These are phyloP conservation scores for Anarsia innoxiella DNA, from an alignment of 2,888 invertebrate genomes.

Conservation along the genomic window DNA sequence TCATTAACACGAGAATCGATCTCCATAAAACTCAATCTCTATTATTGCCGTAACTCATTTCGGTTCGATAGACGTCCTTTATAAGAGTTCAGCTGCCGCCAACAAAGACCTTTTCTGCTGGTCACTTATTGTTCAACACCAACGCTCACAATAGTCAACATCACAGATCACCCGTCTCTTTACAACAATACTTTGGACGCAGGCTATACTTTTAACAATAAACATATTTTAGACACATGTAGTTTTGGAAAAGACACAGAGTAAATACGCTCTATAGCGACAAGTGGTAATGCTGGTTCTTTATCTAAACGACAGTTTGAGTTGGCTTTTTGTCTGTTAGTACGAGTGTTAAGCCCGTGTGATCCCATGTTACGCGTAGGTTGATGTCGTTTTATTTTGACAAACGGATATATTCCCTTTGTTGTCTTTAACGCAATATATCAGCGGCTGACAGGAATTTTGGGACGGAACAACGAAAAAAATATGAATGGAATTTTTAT, in stretches of 20 bases:
- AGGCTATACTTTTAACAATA: conserved; percentile 46
- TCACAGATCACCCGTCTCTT: conserved; percentile 55
- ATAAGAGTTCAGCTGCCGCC: conserved; percentile 61
- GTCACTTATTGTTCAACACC: conserved; percentile 66
- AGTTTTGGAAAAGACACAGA: conserved; percentile 28
- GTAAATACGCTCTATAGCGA: conserved; percentile 30
- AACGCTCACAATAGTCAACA: conserved; percentile 53
- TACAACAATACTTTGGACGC: conserved; percentile 52
- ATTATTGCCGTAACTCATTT: conserved; percentile 39
- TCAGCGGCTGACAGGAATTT: conserved; percentile 55
- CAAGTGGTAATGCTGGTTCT: conserved; percentile 26
- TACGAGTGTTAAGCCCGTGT: conserved; percentile 5
- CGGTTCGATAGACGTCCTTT: conserved; percentile 46
- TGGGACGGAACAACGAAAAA: conserved; percentile 33
- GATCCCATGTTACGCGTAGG: conserved; percentile 57
- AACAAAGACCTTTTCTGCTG: conserved; percentile 57
- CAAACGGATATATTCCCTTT: conserved; percentile 59
- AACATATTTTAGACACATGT: conserved; percentile 30
- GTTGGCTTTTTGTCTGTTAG: conserved; percentile 22
- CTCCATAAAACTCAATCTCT: conserved; percentile 14
- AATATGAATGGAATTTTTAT: conserved; percentile 42
- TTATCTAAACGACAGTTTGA: conserved; percentile 25
- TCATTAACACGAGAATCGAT: conserved; percentile 7
- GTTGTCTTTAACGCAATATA: conserved; percentile 60
- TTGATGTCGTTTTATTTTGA: conserved; percentile 64